Base-by-base conservation (phyloP, 2,888 invertebrate species). In the Dromius quadrimaculatus region DNA sequence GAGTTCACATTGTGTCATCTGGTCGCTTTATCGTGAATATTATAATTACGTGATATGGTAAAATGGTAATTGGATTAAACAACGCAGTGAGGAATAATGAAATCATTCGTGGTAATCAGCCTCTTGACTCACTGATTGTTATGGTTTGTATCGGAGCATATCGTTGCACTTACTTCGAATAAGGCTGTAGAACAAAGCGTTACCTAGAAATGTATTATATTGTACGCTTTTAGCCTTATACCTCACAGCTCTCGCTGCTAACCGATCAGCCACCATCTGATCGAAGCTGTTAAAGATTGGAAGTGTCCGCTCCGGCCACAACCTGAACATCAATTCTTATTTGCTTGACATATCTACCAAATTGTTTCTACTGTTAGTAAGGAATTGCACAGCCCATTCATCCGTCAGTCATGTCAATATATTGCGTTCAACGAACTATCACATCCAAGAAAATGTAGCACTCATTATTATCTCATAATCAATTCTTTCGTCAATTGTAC, bases 321-420 rank as follows among this genome's bases (percentile, higher is more conserved):
- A 68, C 59, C 68, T 45, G 59, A 68, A 68, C 68, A 68, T 68
- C 68, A 68, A 68, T 68, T 68, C 68, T 68, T 59, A 68, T 68
- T 59, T 59, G 45, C 59, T 59, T 68, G 68, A 68, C 68, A 59
- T 43, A 20, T 59, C 68, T 57, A 43, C 59, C 59, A 32, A 68
- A 65, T 65, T 65, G 65, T 65, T 65, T 65, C 65, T 54, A 65
- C 65, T 65, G 54, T 8, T 34, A 65, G 13, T 54, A 38, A 65
- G 34, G 54, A 65, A 65, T 54, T 38, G 38, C 36, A 50, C 15
- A 19, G 22, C 22, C 20, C 59, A 34, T 36, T 59, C 36, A 13
- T 34, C 20, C 8, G 34, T 9, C 34, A 13, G 20, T 15, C 28
- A 8, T 28, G 28, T 32, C 50, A 8, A 23, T 54, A 9, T 11